Evolutionary conservation across 2,113 vertebrate species (phyloP), one percentile per base, ranked within the genome.

Genomic region (Martes martes): DNA sequence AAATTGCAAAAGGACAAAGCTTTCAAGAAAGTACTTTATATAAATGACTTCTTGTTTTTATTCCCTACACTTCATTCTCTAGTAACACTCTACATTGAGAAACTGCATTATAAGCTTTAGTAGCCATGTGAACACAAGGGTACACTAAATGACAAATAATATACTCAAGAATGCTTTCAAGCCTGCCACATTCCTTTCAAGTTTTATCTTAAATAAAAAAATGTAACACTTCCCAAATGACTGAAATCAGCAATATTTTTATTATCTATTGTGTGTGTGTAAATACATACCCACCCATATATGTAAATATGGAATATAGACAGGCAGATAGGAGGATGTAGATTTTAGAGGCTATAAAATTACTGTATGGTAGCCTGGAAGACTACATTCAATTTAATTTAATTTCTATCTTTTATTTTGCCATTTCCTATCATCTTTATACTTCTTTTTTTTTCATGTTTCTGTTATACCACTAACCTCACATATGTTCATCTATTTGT

Each of bases 201-300:
- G 21, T 59, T 92, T 94, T 73, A 52, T 42, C 31, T 92, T 83
- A 86, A 45, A 83, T 33, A 87, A 52, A 84, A 93, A 93, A 90
- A 39, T 65, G 28, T 36, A 88, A 57, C 7, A 11, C 21, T 78
- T 78, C 61, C 57, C 16, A 82, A 87, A 81, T 79, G 67, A 21
- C 39, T 71, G 16, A 95, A 88, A 69, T 26, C 21, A 94, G 50
- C 39, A 55, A 31, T 57, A 11, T 19, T 55, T 94, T 59, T 86
- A 18, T 28, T 93, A 33, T 39, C 11, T 42, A 19, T 69, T 76
- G 0, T 52, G 31, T 57, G 11, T 61, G 4, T 2, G n/a, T 21
- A 16, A 7, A 28, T 47, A 47, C 26, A 78, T 15, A 78, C 57
- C 21, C 57, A 59, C 23, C 24, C 57, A 57, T 21, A 23, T 19